Conservation (phyloP, 2,113 vertebrate species). For the Ophiodon elongatus region DNA sequence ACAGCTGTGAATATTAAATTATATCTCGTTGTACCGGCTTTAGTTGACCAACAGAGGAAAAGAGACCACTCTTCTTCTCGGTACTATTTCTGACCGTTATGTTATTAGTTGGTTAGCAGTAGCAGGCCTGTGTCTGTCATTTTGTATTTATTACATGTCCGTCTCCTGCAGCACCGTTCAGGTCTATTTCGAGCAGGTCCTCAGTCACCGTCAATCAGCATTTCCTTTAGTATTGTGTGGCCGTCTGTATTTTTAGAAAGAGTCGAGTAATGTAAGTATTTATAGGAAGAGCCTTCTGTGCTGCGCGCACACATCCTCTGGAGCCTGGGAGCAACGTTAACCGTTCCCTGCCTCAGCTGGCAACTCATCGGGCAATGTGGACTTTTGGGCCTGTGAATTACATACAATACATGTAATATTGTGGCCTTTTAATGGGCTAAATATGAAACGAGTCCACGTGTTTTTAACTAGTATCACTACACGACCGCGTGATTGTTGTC, state of each 20-base stretch:
- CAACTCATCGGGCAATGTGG: not conserved
- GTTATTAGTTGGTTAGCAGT: not conserved
- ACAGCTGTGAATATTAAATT: not conserved
- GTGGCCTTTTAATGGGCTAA: not conserved
- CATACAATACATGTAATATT: not conserved
- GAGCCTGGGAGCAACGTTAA: constrained; percentile 20
- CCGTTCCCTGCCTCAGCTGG: not conserved
- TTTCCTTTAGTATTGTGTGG: constrained; percentile 75
- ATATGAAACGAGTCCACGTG: not conserved
- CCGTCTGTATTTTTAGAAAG: constrained; percentile 70
- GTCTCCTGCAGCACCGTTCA: constrained; percentile 8
- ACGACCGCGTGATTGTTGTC: not conserved
- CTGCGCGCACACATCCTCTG: constrained; percentile 52
- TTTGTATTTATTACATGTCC: not conserved
- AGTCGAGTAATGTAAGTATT: constrained; percentile 73
- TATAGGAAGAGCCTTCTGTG: constrained; percentile 69
- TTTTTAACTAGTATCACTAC: not conserved
- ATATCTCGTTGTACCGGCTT: not conserved
- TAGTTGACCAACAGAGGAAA: not conserved
- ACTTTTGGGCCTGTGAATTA: too few species aligned
- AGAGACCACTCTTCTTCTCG: not conserved
- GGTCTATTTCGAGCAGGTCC: constrained; percentile 50
- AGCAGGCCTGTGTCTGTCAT: not conserved
- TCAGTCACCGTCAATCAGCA: constrained; percentile 50
- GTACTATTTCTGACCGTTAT: not conserved